Percentiles rank a stretch among this genome's conserved stretches.
Evolutionary conservation across 2,888 invertebrate genomes (phyloP).

Genomic region (Steinernema carpocapsae): DNA sequence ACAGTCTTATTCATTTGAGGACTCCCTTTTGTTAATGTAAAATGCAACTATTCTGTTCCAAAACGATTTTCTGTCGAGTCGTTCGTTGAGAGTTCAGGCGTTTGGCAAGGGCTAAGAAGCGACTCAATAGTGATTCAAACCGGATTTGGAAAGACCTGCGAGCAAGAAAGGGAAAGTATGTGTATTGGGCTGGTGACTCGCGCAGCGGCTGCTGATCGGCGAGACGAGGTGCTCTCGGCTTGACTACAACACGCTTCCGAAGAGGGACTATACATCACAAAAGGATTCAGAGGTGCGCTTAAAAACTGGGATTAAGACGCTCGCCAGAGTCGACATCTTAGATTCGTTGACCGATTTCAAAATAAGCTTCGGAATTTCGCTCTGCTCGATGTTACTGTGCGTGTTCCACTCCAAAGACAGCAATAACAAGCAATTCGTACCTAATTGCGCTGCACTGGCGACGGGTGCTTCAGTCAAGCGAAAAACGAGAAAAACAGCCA

Average conservation of each 20-base stretch:
- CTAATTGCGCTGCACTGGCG: conserved; percentile 16
- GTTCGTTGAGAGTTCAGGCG: conserved; percentile 28
- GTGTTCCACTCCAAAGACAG: background rate
- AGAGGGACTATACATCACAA: background rate
- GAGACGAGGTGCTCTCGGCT: conserved; percentile 23
- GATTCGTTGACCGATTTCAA: background rate
- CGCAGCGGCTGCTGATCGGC: conserved; percentile 5
- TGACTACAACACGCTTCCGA: background rate
- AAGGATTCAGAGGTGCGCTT: background rate
- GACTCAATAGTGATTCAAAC: conserved; percentile 32
- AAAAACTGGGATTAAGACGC: background rate
- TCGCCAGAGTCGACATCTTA: background rate
- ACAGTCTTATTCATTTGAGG: conserved; percentile 57
- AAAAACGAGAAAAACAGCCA: conserved; percentile 18
- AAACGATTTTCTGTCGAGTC: background rate
- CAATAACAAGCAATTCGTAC: conserved; percentile 20
- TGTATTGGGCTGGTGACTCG: conserved; percentile 31
- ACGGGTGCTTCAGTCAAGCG: conserved; percentile 19
- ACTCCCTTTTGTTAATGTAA: background rate
- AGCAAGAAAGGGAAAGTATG: conserved; percentile 32
- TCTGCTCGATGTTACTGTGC: background rate
- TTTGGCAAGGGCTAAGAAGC: conserved; percentile 26
- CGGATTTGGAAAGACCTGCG: conserved; percentile 27
- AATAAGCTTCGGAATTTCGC: background rate
- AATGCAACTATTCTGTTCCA: background rate